phyloP scores from a whole-genome alignment of 2,888 invertebrate species.

The Cheilosia scutellata region DNA sequence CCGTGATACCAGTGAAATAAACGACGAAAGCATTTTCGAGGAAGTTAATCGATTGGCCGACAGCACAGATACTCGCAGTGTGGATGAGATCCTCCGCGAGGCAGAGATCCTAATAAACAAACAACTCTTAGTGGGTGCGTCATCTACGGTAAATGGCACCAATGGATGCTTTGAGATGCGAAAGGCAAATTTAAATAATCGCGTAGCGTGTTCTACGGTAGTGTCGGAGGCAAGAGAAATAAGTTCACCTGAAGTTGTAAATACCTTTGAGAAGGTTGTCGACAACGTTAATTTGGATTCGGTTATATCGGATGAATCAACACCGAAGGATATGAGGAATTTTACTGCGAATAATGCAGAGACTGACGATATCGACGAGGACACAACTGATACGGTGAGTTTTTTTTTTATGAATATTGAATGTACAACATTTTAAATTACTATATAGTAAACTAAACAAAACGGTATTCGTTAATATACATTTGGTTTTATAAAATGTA shows the following conservation, averaged over 20 bases:
- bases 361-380: slow-evolving; percentile 81
- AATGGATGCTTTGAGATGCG: slow-evolving; percentile 52
- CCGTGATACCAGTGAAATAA: slow-evolving; percentile 76
- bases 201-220: slow-evolving; percentile 1
- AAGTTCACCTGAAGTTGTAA: slow-evolving; percentile 29
- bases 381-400: slow-evolving; percentile 79
- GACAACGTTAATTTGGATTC: slow-evolving; percentile 82
- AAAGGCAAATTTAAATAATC: slow-evolving; percentile 33
- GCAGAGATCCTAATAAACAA: slow-evolving; percentile 85
- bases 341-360: slow-evolving; percentile 76
- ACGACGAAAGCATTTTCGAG: slow-evolving; percentile 87
- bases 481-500: neutral
- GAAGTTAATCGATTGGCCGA: slow-evolving; percentile 87
- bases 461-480: neutral
- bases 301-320: slow-evolving; percentile 83
- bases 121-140: slow-evolving; percentile 77
- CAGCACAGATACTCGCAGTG: slow-evolving; percentile 84
- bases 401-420: slow-evolving; percentile 11
- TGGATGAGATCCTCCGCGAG: slow-evolving; percentile 87
- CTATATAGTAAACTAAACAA: neutral
- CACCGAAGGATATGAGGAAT: slow-evolving; percentile 81
- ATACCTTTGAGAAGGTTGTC: slow-evolving; percentile 80
- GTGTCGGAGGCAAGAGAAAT: slow-evolving; percentile 27
- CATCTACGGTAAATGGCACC: slow-evolving; percentile 28
- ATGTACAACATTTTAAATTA: neutral